phyloP scores from a whole-genome alignment of 2,888 invertebrate species.

The Leuctra nigra region DNA sequence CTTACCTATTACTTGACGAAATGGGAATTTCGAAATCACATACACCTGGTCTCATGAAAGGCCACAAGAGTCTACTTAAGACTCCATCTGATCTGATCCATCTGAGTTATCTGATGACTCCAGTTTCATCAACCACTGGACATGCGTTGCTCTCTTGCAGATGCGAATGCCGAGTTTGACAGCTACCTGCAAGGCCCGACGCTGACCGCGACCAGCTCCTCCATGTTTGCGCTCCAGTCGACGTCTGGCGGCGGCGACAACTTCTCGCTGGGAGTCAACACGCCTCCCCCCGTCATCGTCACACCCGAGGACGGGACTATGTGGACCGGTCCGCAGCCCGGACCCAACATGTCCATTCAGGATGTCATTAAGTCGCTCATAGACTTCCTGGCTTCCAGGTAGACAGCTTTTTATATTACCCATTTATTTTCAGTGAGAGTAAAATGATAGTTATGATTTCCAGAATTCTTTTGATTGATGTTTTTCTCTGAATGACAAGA shows the following conservation, averaged over 20 bases:
- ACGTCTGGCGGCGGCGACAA: background rate
- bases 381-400: constrained; percentile 72
- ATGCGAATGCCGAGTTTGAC: constrained; percentile 66
- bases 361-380: constrained; percentile 87
- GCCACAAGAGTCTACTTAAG: no score
- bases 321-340: constrained; percentile 46
- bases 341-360: constrained; percentile 63
- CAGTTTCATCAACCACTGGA: no score
- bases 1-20: no score
- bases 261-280: background rate
- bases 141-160: constrained; percentile 40
- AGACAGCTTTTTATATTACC: constrained; percentile 21
- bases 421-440: background rate
- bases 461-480: background rate
- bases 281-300: constrained; percentile 42
- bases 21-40: no score
- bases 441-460: background rate
- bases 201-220: constrained; percentile 31
- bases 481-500: no score
- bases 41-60: no score
- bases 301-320: constrained; percentile 46
- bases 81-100: no score
- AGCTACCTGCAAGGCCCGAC: constrained; percentile 54
- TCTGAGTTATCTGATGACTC: no score
- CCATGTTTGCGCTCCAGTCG: constrained; percentile 30